Evolutionary conservation across 1,140 invertebrate genomes (phyloP), one percentile per base, ranked within the genome.

Genomic region (Dendrolimus punctatus): DNA sequence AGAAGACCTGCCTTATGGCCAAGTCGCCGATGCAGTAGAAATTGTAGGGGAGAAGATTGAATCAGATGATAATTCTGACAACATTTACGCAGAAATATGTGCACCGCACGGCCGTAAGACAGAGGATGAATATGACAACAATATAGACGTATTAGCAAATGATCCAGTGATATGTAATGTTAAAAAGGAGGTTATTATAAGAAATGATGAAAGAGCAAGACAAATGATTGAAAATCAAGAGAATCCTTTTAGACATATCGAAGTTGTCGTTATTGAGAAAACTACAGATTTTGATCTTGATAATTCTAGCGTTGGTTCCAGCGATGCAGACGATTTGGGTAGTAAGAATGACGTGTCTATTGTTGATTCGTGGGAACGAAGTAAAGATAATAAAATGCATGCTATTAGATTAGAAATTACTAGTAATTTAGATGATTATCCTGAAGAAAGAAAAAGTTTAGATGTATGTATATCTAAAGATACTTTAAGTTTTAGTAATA

Each of bases 71-170:
- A 77, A 71, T 61, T 89, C 89, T 49, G 90, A 90, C 55, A 90
- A 90, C 55, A 90, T 90, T 58, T 90, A 90, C 62, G 89, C 90
- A 43, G 90, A 90, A 62, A 90, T 90, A 41, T 90, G 89, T 62
- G 79, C 88, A 44, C 83, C 85, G 1, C 82, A 76, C 53, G 71
- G 55, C 40, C 75, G 75, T 51, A 85, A 77, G 64, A 63, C 60
- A 7, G 73, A 57, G 54, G 79, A 84, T 44, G 78, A 84, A 42
- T 86, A 85, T 45, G 80, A 84, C 37, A 82, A 60, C 45, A 83
- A 73, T 53, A 67, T 79, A 41, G 81, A 85, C 48, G 66, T 85
- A 4, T 57, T 86, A 57, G 83, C 83, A 10, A 86, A 73, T 4
- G 83, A 86, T 49, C 83, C 83, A 49, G 77, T 87, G 39, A 87